Evolutionary conservation across 2,113 vertebrate genomes (phyloP).

Genomic region (Psammodynastes pulverulentus): DNA sequence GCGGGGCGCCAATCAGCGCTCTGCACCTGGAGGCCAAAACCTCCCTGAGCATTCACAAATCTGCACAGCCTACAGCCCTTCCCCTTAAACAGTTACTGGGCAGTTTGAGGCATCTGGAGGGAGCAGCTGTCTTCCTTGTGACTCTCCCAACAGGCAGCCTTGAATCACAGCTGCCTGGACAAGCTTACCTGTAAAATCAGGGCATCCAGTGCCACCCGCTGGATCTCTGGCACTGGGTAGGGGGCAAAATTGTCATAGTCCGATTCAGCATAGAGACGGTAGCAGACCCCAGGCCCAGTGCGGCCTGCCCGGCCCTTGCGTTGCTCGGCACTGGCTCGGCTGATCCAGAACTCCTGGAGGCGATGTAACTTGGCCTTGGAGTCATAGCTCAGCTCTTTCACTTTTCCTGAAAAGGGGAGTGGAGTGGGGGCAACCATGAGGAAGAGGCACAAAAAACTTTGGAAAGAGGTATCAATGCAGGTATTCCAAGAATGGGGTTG

Average conservation of each 20-base stretch:
- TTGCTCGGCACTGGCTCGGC: slow-evolving; percentile 90
- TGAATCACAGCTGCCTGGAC: background rate
- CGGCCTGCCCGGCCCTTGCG: slow-evolving; percentile 89
- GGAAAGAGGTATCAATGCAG: background rate
- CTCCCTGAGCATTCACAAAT: background rate
- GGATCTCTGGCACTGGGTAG: slow-evolving; percentile 88
- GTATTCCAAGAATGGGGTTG: background rate
- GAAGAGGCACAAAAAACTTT: no score
- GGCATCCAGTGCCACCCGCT: slow-evolving; percentile 82
- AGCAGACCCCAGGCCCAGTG: slow-evolving; percentile 88
- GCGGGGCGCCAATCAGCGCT: background rate
- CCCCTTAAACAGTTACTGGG: background rate
- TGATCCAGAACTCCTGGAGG: slow-evolving; percentile 97
- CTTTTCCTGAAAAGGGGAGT: slow-evolving; percentile 75
- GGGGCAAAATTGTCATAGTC: slow-evolving; percentile 85
- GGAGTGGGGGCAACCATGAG: no score
- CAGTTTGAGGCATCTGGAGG: background rate
- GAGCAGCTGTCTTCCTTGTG: background rate
- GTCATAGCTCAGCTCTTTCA: slow-evolving; percentile 94
- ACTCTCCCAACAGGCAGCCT: background rate
- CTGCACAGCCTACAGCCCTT: background rate
- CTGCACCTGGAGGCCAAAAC: background rate
- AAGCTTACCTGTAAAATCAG: slow-evolving; percentile 83
- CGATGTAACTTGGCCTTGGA: slow-evolving; percentile 87
- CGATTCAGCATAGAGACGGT: slow-evolving; percentile 84